A percentile compares a stretch with the other conserved stretches of the same genome.
Evolutionary conservation across 2,113 vertebrate genomes (phyloP).

Genomic region (Spea multiplicata): DNA sequence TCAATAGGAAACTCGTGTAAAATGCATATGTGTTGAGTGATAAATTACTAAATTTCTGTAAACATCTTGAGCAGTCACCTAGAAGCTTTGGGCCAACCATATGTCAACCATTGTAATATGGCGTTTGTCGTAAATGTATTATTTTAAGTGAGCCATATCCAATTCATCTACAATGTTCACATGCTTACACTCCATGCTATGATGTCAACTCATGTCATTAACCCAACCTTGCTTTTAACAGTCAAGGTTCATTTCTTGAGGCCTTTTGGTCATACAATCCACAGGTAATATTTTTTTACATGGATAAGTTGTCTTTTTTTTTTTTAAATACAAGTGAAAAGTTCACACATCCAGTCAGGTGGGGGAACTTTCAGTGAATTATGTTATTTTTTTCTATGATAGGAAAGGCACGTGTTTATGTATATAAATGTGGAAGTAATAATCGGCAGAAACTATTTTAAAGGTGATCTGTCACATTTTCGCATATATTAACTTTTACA

Average conservation of each 20-base stretch:
- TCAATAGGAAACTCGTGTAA: slow-evolving; percentile 7
- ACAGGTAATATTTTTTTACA: not conserved
- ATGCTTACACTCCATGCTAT: not conserved
- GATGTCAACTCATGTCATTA: slow-evolving; percentile 11
- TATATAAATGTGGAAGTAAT: no score
- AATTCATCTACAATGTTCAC: not conserved
- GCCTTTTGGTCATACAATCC: not conserved
- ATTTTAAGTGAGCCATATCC: slow-evolving; percentile 29
- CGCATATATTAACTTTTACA: no score
- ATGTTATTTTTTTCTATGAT: no score
- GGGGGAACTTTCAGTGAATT: no score
- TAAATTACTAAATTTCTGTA: slow-evolving; percentile 20
- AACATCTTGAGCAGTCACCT: slow-evolving; percentile 1
- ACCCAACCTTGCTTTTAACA: not conserved
- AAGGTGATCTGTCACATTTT: no score
- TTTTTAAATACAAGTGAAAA: no score
- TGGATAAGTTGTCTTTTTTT: not conserved
- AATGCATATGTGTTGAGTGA: slow-evolving; percentile 21
- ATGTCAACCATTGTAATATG: slow-evolving; percentile 13
- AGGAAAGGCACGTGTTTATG: no score
- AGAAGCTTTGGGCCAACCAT: not conserved
- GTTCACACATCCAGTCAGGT: no score
- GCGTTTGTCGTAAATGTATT: slow-evolving; percentile 13
- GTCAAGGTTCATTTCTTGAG: slow-evolving; percentile 6
- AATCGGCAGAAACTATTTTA: no score